A percentile compares a stretch with the other conserved stretches of the same genome.
Evolutionary conservation across 1,140 invertebrate genomes (phyloP).

Genomic region (Drosophila guanche): DNA sequence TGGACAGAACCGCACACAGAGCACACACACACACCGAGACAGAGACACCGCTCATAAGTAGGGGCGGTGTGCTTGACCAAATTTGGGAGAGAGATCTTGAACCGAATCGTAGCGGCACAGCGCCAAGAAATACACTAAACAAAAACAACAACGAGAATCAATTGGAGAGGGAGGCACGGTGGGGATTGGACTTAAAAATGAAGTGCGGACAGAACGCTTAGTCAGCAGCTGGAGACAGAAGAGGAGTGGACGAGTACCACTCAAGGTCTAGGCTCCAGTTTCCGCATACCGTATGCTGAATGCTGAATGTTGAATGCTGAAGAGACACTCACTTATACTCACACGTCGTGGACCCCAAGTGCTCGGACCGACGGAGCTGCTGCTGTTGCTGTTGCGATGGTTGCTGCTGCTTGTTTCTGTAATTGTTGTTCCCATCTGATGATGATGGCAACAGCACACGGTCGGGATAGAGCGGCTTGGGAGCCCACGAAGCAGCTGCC

Average conservation of each 20-base stretch:
- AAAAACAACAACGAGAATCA: constrained; percentile 43
- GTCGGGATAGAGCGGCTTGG: constrained; percentile 85
- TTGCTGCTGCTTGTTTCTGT: constrained; percentile 40
- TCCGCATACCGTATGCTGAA: constrained; percentile 37
- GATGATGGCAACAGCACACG: constrained; percentile 63
- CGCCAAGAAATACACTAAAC: constrained; percentile 48
- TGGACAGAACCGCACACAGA: constrained; percentile 6
- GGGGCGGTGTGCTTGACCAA: constrained; percentile 74
- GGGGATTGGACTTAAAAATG: constrained; percentile 33
- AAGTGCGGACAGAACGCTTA: constrained; percentile 75
- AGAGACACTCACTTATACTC: constrained; percentile 81
- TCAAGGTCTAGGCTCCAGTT: constrained; percentile 54
- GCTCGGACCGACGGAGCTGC: constrained; percentile 61
- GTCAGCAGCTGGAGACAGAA: constrained; percentile 40
- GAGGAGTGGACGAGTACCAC: constrained; percentile 14
- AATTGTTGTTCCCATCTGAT: constrained; percentile 44
- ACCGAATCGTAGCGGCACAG: constrained; percentile 59
- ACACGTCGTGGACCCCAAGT: constrained; percentile 81
- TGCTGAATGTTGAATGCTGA: constrained; percentile 44
- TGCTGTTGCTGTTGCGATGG: constrained; percentile 42
- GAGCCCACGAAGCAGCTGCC: constrained; percentile 86
- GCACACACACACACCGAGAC: too few species aligned
- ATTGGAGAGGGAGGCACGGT: constrained; percentile 22
- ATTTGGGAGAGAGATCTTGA: constrained; percentile 70
- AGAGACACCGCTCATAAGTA: constrained; percentile 52